These are phyloP conservation scores for Microtus oregoni DNA, from an alignment of 2,113 vertebrate genomes.

Conservation along the genomic window DNA sequence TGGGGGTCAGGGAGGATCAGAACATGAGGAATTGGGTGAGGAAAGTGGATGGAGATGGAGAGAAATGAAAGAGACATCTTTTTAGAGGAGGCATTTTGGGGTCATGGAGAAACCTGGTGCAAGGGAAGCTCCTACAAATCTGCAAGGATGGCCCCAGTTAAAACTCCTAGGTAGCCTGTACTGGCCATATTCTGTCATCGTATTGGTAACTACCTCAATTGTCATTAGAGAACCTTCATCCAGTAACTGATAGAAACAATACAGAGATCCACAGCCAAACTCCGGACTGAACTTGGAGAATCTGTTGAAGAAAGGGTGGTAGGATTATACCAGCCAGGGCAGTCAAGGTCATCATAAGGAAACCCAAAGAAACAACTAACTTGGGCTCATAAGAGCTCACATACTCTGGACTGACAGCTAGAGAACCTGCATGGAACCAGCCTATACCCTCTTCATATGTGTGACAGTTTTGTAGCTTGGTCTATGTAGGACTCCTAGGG, in stretches of 20 bases:
- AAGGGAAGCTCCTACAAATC: not conserved
- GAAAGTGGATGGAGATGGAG: not conserved
- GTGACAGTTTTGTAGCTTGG: too few species aligned
- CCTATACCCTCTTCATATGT: too few species aligned
- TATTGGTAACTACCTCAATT: not conserved
- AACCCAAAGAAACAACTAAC: too few species aligned
- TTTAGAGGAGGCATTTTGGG: not conserved
- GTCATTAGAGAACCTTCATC: not conserved
- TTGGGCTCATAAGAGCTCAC: too few species aligned
- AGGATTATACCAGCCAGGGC: too few species aligned
- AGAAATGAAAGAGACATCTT: not conserved
- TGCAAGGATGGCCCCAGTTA: not conserved
- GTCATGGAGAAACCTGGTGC: not conserved
- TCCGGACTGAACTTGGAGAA: not conserved
- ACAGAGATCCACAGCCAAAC: not conserved
- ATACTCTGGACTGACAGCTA: too few species aligned
- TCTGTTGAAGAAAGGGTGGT: not conserved
- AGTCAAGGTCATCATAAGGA: too few species aligned
- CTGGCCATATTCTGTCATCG: not conserved
- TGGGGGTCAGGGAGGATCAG: not conserved
- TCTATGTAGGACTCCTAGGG: too few species aligned
- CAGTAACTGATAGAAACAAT: not conserved
- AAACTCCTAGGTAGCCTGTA: not conserved
- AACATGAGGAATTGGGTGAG: not conserved
- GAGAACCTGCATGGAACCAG: too few species aligned